phyloP scores from a whole-genome alignment of 2,113 vertebrate species.

The Corynorhinus townsendii region DNA sequence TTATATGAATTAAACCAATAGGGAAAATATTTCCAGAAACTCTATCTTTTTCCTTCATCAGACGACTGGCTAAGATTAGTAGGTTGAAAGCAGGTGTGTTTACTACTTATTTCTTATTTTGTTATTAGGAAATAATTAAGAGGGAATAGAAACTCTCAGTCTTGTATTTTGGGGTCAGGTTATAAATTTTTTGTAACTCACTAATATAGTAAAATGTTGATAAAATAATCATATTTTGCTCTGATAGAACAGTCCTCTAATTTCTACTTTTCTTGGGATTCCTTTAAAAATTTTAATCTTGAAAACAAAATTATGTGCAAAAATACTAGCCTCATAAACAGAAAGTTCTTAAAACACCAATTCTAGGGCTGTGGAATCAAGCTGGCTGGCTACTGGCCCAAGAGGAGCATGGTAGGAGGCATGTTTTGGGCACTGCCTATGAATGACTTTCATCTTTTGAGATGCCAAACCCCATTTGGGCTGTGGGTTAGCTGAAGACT shows the following conservation, averaged over 20 bases:
- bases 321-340: not conserved
- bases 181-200: conserved; percentile 40
- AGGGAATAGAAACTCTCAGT: not conserved
- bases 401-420: not conserved
- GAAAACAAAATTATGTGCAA: not conserved
- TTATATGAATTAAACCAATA: conserved; percentile 49
- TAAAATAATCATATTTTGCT: conserved; percentile 15
- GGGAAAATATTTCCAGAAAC: conserved; percentile 22
- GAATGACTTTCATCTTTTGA: not conserved
- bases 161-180: not conserved
- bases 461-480: no score
- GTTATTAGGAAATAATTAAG: not conserved
- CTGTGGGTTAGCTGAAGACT: not conserved
- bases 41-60: not conserved
- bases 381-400: not conserved
- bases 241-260: not conserved
- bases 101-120: conserved; percentile 21
- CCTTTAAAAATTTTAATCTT: not conserved
- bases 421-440: not conserved
- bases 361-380: not conserved
- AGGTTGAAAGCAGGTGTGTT: not conserved
- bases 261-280: not conserved
- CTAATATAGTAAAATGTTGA: not conserved
- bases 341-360: not conserved
- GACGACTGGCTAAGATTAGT: conserved; percentile 11